A percentile compares a stretch with the other conserved stretches of the same genome.
Conservation (phyloP, 2,888 invertebrate genomes). For the Pseudococcus viburni region DNA sequence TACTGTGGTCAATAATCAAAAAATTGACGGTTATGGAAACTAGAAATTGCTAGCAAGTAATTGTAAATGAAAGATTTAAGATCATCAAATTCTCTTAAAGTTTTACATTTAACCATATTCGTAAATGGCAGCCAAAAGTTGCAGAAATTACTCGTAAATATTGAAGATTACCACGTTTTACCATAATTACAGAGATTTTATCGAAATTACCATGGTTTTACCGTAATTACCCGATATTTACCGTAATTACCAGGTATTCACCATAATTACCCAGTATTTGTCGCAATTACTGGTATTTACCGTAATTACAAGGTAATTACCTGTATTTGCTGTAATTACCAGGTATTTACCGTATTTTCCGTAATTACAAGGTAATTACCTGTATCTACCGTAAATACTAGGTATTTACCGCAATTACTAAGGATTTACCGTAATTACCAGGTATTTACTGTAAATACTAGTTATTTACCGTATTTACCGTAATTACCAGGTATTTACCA, state of each 20-base stretch:
- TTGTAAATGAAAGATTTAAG: too few species aligned
- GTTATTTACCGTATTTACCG: too few species aligned
- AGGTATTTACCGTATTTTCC: background rate
- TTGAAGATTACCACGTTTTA: too few species aligned
- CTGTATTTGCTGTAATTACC: background rate
- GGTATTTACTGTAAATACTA: background rate
- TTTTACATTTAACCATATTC: too few species aligned
- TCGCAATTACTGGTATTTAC: too few species aligned
- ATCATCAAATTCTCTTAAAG: too few species aligned
- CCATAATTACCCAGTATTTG: background rate
- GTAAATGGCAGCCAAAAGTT: too few species aligned
- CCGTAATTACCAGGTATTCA: background rate
- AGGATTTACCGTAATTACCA: background rate
- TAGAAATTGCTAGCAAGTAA: too few species aligned
- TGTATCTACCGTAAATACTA: background rate
- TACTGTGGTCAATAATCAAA: background rate
- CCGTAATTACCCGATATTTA: background rate
- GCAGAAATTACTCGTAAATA: too few species aligned
- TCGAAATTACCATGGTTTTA: background rate
- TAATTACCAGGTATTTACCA: background rate
- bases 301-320: background rate
- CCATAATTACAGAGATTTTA: too few species aligned
- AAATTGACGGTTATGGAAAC: background rate
- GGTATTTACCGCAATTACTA: background rate
- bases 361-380: background rate